phyloP scores from a whole-genome alignment of 2,888 invertebrate genomes.

The Incurvaria masculella region DNA sequence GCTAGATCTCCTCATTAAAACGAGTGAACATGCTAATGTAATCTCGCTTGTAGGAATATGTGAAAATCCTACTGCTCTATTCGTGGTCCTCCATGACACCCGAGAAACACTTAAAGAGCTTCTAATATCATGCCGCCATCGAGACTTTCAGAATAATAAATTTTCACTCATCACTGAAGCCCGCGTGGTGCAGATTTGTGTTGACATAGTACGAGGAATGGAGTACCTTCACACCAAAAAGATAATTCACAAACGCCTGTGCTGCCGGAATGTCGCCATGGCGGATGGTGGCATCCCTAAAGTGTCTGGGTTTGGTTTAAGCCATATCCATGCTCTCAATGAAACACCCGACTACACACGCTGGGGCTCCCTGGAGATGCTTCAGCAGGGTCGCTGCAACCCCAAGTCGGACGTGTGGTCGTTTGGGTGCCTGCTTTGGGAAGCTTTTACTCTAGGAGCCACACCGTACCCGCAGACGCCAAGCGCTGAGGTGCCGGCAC shows the following conservation, averaged over 20 bases:
- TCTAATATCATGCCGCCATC: slow-evolving; percentile 59
- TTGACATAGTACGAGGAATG: slow-evolving; percentile 70
- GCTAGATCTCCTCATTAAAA: slow-evolving; percentile 66
- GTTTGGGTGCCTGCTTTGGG: slow-evolving; percentile 80
- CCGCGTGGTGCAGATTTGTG: slow-evolving; percentile 60
- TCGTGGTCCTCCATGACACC: slow-evolving; percentile 69
- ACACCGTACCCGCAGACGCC: slow-evolving; percentile 73
- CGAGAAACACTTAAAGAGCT: slow-evolving; percentile 67
- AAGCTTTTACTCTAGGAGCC: slow-evolving; percentile 73
- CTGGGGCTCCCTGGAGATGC: slow-evolving; percentile 78
- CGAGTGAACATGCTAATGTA: slow-evolving; percentile 69
- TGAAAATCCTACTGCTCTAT: slow-evolving; percentile 71
- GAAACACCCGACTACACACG: slow-evolving; percentile 71
- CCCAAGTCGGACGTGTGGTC: slow-evolving; percentile 80
- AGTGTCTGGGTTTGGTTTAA: slow-evolving; percentile 71
- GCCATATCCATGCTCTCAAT: slow-evolving; percentile 59
- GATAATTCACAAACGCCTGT: slow-evolving; percentile 71
- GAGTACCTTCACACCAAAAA: slow-evolving; percentile 64
- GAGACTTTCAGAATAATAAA: slow-evolving; percentile 50
- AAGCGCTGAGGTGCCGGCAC: slow-evolving; percentile 63
- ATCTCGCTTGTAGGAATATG: slow-evolving; percentile 75
- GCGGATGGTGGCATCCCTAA: slow-evolving; percentile 65
- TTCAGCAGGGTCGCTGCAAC: slow-evolving; percentile 66
- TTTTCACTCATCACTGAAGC: slow-evolving; percentile 61
- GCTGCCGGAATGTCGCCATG: slow-evolving; percentile 69